Evolutionary conservation across 1,140 invertebrate genomes (phyloP), one percentile per base, ranked within the genome.

Genomic region (Bombus superbus): DNA sequence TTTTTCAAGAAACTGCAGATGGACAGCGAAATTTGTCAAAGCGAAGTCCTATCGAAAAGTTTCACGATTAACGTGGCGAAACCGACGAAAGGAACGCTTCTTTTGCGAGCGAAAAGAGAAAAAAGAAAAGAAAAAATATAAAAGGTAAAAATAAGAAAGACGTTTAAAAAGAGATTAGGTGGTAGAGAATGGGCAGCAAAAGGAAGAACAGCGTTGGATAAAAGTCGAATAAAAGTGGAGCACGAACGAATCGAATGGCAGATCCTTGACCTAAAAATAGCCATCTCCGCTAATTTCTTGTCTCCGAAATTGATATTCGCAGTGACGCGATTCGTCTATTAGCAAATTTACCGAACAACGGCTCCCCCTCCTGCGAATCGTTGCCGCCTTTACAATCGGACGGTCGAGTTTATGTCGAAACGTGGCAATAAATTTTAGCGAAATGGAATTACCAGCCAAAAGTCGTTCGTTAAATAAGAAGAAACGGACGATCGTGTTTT

Each of bases 191-290:
- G 32, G 6, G 6, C 47, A 8, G 5, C 5, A 9, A 13, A 35
- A 5, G 9, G 64, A 22, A 66, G 15, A 18, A 66, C 3, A 6
- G 13, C 28, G 32, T n/a, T 62, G 15, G 9, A 53, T 53, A 22
- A 78, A 64, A 11, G 4, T 28, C 25, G 28, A 38, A 53, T 11
- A 71, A 57, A 22, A 80, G n/a, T 25, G 44, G 32, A 44, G 15
- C 47, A 40, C 0, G 28, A 40, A 18, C 35, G 35, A 62, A 40
- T 62, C 38, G 42, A 79, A 44, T 68, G 62, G 62, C 18, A 8
- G 1, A 88, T 86, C 90, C 90, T 53, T 92, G 89, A 90, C 90
- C 90, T 86, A 90, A 91, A 92, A 92, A 89, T 90, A 92, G 81
- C 82, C 18, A 53, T 53, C 86, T 82, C 53, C 64, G 83, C 76